Evolutionary conservation across 2,797 vertebrate genomes (phyloP), one percentile per base, ranked within the genome.

Genomic region (Neosilurus hyrtlii): DNA sequence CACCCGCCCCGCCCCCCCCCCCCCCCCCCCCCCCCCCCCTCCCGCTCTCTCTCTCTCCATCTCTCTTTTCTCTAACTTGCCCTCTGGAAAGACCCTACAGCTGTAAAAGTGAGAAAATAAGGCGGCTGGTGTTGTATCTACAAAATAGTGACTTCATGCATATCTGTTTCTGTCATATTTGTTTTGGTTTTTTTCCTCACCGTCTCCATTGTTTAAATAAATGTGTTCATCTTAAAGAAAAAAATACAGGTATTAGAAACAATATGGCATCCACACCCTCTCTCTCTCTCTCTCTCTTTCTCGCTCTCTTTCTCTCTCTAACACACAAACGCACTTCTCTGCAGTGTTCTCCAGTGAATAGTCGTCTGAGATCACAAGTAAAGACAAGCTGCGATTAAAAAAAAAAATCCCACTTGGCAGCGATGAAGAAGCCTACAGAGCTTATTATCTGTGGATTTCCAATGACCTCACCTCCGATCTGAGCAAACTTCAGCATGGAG

Each of bases 101-200:
- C 83, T 84, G 75, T 82, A 74, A 84, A 81, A 81, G 59, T 71
- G 51, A 83, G 79, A 65, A 79, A 86, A 78, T 74, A 75, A 35
- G 43, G 52, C 51, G 43, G n/a, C 59, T 16, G 8, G 35, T 11
- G 68, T 68, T 59, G 67, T 68, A 72, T 56, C 67, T 84, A 37
- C 80, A 75, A 84, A 84, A 54, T 30, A 49, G 67, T 87, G 86
- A 84, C 83, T 80, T 86, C 82, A 88, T 83, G 59, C 54, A 80
- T 75, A 70, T 82, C 83, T 74, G 83, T 81, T 83, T 68, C 83
- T 83, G 76, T 87, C 30, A 86, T 76, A 73, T 20, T 20, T 56
- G 52, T n/a, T 26, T 59, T 43, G 1, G 30, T 30, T 74, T 71
- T 70, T 5, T 43, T 51, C 51, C 49, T 76, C 57, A n/a, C 56